Evolutionary conservation across 2,797 vertebrate species (phyloP), one percentile per base, ranked within the genome.

Genomic region (Podarcis siculus): DNA sequence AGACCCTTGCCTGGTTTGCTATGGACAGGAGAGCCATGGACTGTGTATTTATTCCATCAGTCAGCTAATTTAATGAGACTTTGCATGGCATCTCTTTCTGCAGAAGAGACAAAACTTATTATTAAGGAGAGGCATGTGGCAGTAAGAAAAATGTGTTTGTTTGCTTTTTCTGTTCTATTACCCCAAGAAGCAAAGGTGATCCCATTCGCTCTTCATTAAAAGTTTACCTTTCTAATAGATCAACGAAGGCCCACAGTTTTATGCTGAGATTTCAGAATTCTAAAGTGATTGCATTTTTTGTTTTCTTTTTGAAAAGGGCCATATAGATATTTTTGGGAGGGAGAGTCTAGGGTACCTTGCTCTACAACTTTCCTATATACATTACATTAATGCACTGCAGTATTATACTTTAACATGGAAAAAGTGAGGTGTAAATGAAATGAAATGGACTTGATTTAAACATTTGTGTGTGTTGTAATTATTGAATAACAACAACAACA

Each of bases 71-170:
- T 99, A 99, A 99, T 99, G 98, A 99, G 98, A 98, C 98, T 98
- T 97, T 96, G 96, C 97, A 96, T 95, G 95, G 98, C 97, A 97
- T 98, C 98, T 96, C 98, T 98, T 98, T 98, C 97, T 97, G 97
- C 96, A 97, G 97, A 98, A 98, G 98, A 98, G 98, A 98, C 98
- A 98, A 97, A 98, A 98, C 97, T 98, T 98, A 98, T 99, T 99
- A 98, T 98, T 98, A 99, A 98, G 98, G 98, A 98, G 97, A 98
- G 98, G 97, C 98, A 98, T 98, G 97, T 98, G 98, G 97, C 98
- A 99, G 98, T 97, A 99, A 99, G 98, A 99, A 98, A 98, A 98
- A 99, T 99, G 97, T 98, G 97, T 98, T 98, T 98, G 97, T 96
- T 96, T 96, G 94, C 95, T 96, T 96, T 97, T 95, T 96, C 97